Evolutionary conservation across 2,113 vertebrate genomes (phyloP).

Genomic region (Casuarius casuarius): DNA sequence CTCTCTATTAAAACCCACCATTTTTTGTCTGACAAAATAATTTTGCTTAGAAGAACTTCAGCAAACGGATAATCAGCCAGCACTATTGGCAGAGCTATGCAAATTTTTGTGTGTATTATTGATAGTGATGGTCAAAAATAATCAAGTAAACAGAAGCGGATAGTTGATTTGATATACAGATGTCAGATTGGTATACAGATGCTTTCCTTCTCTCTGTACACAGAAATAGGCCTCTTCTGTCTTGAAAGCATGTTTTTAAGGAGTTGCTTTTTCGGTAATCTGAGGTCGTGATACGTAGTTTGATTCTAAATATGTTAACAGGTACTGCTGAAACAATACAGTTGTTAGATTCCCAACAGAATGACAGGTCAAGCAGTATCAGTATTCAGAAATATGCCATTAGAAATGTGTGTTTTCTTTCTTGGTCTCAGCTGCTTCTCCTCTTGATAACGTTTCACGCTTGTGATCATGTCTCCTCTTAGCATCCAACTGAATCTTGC

Average conservation of each 20-base stretch:
- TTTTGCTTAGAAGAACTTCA: background rate
- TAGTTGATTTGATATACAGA: background rate
- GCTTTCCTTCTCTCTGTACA: background rate
- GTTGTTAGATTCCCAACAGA: background rate
- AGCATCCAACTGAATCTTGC: background rate
- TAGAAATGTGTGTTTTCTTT: background rate
- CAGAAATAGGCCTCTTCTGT: background rate
- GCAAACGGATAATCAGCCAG: background rate
- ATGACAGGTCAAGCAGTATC: background rate
- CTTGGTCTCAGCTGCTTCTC: background rate
- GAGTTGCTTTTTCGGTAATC: background rate
- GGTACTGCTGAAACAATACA: background rate
- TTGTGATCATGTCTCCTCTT: background rate
- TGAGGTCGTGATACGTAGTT: background rate
- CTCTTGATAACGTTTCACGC: background rate
- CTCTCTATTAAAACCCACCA: background rate
- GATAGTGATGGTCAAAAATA: background rate
- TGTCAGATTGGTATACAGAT: background rate
- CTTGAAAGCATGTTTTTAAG: background rate
- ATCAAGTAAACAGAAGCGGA: background rate
- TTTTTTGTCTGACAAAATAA: background rate
- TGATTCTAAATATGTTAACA: background rate
- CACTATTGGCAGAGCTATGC: background rate
- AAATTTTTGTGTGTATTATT: background rate
- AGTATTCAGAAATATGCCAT: background rate